Evolutionary conservation across 2,113 vertebrate species (phyloP).

Genomic region (Saguinus imperator): DNA sequence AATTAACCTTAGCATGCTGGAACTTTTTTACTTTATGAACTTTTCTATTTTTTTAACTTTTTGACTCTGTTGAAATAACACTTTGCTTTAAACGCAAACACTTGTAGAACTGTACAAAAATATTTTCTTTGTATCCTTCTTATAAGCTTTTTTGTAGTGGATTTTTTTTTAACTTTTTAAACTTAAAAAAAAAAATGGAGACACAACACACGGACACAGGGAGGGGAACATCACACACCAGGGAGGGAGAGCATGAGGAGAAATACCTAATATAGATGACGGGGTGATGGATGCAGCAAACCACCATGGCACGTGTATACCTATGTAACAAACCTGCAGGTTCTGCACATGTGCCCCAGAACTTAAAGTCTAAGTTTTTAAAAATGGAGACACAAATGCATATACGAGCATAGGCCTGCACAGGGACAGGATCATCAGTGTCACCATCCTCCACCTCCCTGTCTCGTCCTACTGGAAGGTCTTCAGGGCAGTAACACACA

Average conservation of each 20-base stretch:
- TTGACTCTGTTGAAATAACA: not conserved
- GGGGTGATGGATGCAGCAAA: too few species aligned
- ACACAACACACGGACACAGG: too few species aligned
- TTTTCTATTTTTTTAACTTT: not conserved
- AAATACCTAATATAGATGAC: too few species aligned
- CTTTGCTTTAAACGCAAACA: not conserved
- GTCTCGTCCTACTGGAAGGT: not conserved
- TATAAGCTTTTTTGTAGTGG: not conserved
- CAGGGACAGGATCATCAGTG: not conserved
- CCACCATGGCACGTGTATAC: too few species aligned
- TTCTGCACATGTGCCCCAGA: too few species aligned
- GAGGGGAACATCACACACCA: too few species aligned
- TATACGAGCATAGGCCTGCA: not conserved
- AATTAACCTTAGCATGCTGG: not conserved
- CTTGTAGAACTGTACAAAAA: not conserved
- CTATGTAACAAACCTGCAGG: too few species aligned
- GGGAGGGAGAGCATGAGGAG: too few species aligned
- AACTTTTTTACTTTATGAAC: not conserved
- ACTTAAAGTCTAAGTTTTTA: not conserved
- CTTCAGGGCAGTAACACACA: not conserved
- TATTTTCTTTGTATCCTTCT: not conserved
- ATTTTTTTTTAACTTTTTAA: not conserved
- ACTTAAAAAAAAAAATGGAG: not conserved
- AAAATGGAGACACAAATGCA: not conserved
- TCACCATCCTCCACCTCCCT: not conserved